phyloP scores from a whole-genome alignment of 2,888 invertebrate species.

The Pharmacophagus antenor region DNA sequence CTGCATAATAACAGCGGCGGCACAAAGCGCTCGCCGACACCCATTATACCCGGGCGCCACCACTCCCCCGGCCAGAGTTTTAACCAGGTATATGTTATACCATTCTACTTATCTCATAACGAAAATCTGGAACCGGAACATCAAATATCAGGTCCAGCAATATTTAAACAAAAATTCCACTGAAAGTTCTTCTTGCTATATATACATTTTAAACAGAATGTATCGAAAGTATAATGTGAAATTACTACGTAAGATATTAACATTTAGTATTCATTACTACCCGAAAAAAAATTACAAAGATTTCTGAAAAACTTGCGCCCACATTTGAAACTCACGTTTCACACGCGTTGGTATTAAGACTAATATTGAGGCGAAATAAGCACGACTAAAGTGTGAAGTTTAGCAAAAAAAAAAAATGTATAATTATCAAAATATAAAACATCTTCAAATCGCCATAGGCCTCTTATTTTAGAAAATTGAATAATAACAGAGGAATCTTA shows the following conservation, averaged over 20 bases:
- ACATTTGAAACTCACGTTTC: too few relatives aligned
- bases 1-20: slow-evolving; percentile 80
- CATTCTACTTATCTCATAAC: slow-evolving; percentile 32
- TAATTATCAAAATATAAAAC: slow-evolving; percentile 11
- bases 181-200: background rate
- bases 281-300: too few relatives aligned
- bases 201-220: background rate
- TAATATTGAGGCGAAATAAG: too few relatives aligned
- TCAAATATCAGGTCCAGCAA: slow-evolving; percentile 29
- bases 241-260: too few relatives aligned
- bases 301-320: too few relatives aligned
- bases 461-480: slow-evolving; percentile 17
- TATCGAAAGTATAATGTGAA: background rate
- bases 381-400: background rate
- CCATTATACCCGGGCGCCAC: slow-evolving; percentile 78
- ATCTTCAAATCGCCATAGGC: background rate
- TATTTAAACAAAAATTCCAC: slow-evolving; percentile 16
- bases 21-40: slow-evolving; percentile 76
- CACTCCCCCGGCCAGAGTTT: slow-evolving; percentile 49
- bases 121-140: slow-evolving; percentile 38
- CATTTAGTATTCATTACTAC: too few relatives aligned
- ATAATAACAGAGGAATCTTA: slow-evolving; percentile 16
- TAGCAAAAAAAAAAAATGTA: background rate
- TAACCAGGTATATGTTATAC: slow-evolving; percentile 43
- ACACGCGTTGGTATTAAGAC: too few relatives aligned